Conservation (phyloP, 2,888 invertebrate species). For the Pseudococcus jackbeardsleyi region DNA sequence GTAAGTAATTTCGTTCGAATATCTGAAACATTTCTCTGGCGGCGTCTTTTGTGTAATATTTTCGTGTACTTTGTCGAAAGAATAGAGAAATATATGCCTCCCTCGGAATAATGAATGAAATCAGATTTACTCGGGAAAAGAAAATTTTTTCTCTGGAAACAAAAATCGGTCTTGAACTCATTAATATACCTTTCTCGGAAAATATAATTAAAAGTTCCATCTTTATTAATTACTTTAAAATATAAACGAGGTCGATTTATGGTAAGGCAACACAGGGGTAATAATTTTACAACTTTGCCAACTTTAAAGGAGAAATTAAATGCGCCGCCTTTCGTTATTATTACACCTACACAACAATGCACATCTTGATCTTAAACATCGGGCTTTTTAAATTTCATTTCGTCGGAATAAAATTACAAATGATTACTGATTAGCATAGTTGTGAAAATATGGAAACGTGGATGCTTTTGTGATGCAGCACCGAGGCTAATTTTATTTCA, state of each 20-base stretch:
- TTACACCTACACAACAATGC: background rate
- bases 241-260: conserved; percentile 31
- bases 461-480: background rate
- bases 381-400: background rate
- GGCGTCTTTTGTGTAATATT: background rate
- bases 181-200: conserved; percentile 23
- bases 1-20: background rate
- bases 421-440: background rate
- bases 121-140: conserved; percentile 17
- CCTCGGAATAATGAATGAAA: background rate
- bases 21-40: background rate
- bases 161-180: conserved; percentile 22
- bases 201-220: conserved; percentile 29
- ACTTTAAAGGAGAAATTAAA: conserved; percentile 36
- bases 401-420: background rate
- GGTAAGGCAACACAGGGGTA: background rate
- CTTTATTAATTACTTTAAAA: conserved; percentile 43
- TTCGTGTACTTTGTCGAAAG: background rate
- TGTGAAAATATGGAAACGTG: background rate
- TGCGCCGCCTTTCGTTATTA: conserved; percentile 14
- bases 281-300: conserved; percentile 26
- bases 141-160: background rate
- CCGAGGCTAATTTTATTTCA: background rate
- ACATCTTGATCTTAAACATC: background rate
- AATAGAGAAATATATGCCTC: background rate